Base-by-base conservation (phyloP, 2,888 invertebrate genomes). In the Euproctis similis region DNA sequence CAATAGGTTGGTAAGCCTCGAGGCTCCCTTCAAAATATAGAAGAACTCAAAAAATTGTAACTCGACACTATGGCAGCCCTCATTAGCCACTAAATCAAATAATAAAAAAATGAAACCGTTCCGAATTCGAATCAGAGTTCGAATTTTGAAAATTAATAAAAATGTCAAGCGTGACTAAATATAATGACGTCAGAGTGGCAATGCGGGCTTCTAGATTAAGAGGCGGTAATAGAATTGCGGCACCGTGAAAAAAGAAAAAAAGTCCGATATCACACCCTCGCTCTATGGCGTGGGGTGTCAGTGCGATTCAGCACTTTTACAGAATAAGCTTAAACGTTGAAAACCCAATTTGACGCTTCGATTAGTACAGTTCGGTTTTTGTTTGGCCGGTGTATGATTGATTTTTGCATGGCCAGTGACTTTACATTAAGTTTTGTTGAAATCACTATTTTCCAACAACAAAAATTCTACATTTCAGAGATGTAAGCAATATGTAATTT, bases 261-360 rank as follows among this genome's bases (percentile, higher is more conserved):
- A 71, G 26, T 12, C 28, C 63, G 63, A 63, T 67, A 63, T 62
- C 56, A 68, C 59, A 48, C 62, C 62, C 56, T 62, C 62, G 47
- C 52, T 36, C 28, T 26, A 49, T 41, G 41, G 44, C 50, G 58
- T 51, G 61, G 72, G 71, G 71, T 50, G 73, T 62, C 57, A 53
- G 65, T 59, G 64, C 70, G 62, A 72, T 45, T 81, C 81, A 80
- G 82, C 82, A 71, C 59, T 80, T 80, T 76, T 48, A 52, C 64
- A 57, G 61, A 72, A 74, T 69, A 65, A 68, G 75, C 75, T 77
- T 67, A 64, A 72, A 70, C 64, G 76, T 61, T 71, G 72, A 74
- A 72, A 80, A 81, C 77, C 73, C 76, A 80, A 82, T 81, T 82
- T 82, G 75, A 75, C 74, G 82, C 72, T 61, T 71, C 74, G 77